Evolutionary conservation across 1,140 invertebrate genomes (phyloP).

Genomic region (Drosophila aff.): DNA sequence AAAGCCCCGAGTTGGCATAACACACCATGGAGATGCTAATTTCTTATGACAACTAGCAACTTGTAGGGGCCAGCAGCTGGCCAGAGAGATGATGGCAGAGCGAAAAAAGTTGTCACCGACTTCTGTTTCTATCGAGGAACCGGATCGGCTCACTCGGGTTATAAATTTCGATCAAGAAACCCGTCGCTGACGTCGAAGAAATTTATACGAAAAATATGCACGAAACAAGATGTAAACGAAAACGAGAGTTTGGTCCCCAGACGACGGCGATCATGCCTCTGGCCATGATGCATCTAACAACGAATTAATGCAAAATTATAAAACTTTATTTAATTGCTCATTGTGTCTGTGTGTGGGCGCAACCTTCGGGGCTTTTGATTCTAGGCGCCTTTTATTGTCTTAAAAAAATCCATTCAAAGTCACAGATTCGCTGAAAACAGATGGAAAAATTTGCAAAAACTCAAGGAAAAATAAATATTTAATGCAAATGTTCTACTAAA

Average conservation of each 20-base stretch:
- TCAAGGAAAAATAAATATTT: conserved; percentile 59
- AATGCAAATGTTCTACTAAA: conserved; percentile 32
- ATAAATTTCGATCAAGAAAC: conserved; percentile 68
- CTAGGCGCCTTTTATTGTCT: conserved; percentile 49
- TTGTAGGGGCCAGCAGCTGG: conserved; percentile 36
- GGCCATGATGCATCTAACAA: conserved; percentile 43
- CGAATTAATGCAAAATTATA: conserved; percentile 32
- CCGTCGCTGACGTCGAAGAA: conserved; percentile 75
- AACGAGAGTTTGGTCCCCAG: conserved; percentile 56
- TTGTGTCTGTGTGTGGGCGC: conserved; percentile 33
- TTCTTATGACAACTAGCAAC: conserved; percentile 61
- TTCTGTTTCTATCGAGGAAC: conserved; percentile 64
- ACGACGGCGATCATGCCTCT: conserved; percentile 2
- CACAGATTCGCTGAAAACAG: conserved; percentile 45
- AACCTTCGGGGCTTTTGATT: conserved; percentile 31
- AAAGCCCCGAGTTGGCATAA: conserved; percentile 45
- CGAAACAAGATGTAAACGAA: conserved; percentile 72
- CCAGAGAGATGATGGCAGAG: conserved; percentile 35
- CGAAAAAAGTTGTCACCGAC: conserved; percentile 35
- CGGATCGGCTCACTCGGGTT: conserved; percentile 53
- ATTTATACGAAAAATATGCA: conserved; percentile 50
- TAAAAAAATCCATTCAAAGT: conserved; percentile 37
- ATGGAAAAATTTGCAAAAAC: conserved; percentile 72
- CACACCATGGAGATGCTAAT: conserved; percentile 68
- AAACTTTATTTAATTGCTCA: conserved; percentile 61